A percentile compares a stretch with the other conserved stretches of the same genome.
These are phyloP conservation scores for Contarinia nasturtii DNA, from an alignment of 1,140 invertebrate species.

Conservation along the genomic window DNA sequence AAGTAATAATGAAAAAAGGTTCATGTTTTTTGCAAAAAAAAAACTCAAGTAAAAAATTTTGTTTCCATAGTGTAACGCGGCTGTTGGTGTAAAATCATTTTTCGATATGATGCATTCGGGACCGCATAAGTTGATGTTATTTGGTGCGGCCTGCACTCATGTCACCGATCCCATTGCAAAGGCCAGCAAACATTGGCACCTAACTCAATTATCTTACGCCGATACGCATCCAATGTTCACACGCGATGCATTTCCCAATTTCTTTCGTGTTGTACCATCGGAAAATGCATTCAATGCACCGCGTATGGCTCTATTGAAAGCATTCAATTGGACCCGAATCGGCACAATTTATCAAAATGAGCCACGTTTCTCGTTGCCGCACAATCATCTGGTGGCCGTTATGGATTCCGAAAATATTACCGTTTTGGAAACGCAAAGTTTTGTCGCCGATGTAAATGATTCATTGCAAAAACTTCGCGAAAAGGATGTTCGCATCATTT, in stretches of 20 bases:
- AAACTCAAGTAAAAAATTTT: conserved; percentile 4
- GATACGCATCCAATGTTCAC: conserved; percentile 98
- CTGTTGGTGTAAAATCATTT: conserved; percentile 93
- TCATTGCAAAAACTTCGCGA: conserved; percentile 72
- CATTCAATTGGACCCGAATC: conserved; percentile 94
- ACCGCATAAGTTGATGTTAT: conserved; percentile 82
- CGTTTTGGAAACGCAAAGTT: conserved; percentile 81
- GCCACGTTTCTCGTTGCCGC: conserved; percentile 79
- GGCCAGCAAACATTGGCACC: conserved; percentile 89
- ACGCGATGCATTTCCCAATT: conserved; percentile 83
- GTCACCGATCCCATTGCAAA: conserved; percentile 96
- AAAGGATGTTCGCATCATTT: conserved; percentile 86
- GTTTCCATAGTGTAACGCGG: conserved; percentile 78
- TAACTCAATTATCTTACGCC: conserved; percentile 92
- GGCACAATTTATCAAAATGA: conserved; percentile 96
- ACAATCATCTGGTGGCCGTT: conserved; percentile 78
- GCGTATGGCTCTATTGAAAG: conserved; percentile 62
- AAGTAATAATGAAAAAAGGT: conserved; percentile 34
- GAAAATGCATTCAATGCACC: conserved; percentile 93
- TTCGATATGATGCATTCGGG: conserved; percentile 95
- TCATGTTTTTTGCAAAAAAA: neutral
- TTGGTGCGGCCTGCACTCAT: conserved; percentile 89
- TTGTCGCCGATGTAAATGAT: conserved; percentile 73
- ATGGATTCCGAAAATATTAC: conserved; percentile 63
- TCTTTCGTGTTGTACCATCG: conserved; percentile 88